These are phyloP conservation scores for Pithys albifrons DNA, from an alignment of 2,113 vertebrate species.

Conservation along the genomic window DNA sequence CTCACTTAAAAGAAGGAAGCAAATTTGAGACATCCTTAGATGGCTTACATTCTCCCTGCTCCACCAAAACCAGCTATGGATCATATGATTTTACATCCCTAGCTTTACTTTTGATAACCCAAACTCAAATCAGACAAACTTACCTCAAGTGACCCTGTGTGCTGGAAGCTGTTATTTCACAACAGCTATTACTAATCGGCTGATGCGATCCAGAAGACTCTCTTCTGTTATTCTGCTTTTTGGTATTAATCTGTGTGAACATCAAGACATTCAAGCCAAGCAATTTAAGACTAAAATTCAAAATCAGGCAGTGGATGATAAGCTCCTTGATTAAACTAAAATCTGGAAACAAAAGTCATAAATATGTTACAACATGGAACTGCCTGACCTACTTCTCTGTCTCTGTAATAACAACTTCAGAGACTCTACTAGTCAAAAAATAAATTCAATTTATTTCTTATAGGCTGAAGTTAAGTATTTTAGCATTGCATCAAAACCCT, in stretches of 20 bases:
- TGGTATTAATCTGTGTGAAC: background rate
- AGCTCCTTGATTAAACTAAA: background rate
- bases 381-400: constrained; percentile 18
- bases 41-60: background rate
- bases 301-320: background rate
- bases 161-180: constrained; percentile 9
- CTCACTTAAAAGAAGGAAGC: background rate
- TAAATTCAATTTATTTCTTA: constrained; percentile 12
- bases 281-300: background rate
- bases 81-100: background rate
- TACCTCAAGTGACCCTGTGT: background rate
- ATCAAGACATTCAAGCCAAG: background rate
- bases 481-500: constrained; percentile 9
- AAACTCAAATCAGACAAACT: background rate
- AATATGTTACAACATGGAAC: background rate
- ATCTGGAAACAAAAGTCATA: background rate
- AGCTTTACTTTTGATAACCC: background rate
- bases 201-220: background rate
- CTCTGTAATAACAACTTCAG: constrained; percentile 1
- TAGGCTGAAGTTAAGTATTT: constrained; percentile 7
- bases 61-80: background rate
- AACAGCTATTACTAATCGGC: background rate
- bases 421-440: background rate
- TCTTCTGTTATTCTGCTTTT: background rate
- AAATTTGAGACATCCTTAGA: background rate